A percentile compares a stretch with the other conserved stretches of the same genome.
Conservation (phyloP, 2,113 vertebrate species). For the Thamnaconus septentrionalis region DNA sequence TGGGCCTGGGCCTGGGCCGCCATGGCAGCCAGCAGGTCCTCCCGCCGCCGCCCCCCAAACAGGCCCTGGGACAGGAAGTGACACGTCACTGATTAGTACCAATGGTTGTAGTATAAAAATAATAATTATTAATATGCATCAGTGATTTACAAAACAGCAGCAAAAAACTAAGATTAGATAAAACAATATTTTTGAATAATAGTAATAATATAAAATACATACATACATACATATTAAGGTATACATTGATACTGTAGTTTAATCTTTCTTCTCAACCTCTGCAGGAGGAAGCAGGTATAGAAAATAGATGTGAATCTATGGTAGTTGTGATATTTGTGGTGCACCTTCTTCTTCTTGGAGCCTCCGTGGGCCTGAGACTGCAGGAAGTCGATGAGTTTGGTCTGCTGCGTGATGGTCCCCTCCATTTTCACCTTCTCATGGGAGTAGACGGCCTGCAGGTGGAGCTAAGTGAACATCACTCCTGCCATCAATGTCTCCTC, state of each 20-base stretch:
- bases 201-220: too few relatives aligned
- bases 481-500: constrained; percentile 72
- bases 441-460: constrained; percentile 93
- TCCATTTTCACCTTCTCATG: constrained; percentile 99
- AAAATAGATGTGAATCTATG: too few relatives aligned
- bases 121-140: too few relatives aligned
- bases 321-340: neutral
- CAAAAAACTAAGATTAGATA: too few relatives aligned
- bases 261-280: too few relatives aligned
- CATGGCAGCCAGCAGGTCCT: constrained; percentile 90
- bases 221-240: too few relatives aligned
- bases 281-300: too few relatives aligned
- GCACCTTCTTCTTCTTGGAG: constrained; percentile 98
- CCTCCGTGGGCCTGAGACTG: constrained; percentile 97
- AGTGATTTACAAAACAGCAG: too few relatives aligned
- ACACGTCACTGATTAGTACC: neutral
- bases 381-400: constrained; percentile 98
- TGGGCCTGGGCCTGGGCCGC: constrained; percentile 81
- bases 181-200: too few relatives aligned
- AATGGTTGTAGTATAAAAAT: too few relatives aligned
- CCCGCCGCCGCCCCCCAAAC: constrained; percentile 91
- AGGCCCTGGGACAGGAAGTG: constrained; percentile 84
- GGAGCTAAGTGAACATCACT: constrained; percentile 75
- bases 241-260: too few relatives aligned
- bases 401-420: constrained; percentile 98